Conservation (phyloP, 1,140 invertebrate species). For the Yoshiicerus persimilis region DNA sequence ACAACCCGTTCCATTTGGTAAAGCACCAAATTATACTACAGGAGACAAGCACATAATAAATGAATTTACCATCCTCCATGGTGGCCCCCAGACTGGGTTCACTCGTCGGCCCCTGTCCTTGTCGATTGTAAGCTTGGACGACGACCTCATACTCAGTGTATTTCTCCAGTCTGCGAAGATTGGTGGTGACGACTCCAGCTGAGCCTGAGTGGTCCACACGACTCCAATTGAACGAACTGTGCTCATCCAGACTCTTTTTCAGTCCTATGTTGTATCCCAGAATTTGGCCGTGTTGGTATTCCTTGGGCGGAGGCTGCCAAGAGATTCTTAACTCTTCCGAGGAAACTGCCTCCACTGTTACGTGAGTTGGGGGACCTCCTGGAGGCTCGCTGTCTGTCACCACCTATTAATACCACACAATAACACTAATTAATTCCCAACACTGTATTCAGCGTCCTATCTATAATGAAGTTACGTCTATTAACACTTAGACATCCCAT, state of each 20-base stretch:
- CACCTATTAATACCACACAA: conserved; percentile 49
- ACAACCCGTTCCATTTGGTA: not conserved
- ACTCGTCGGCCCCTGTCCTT: conserved; percentile 73
- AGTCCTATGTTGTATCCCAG: conserved; percentile 66
- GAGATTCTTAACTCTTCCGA: conserved; percentile 63
- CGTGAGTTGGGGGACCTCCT: conserved; percentile 60
- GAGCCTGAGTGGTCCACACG: not conserved
- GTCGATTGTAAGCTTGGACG: conserved; percentile 76
- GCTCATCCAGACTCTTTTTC: conserved; percentile 54
- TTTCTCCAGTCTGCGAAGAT: conserved; percentile 62
- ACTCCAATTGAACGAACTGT: conserved; percentile 31
- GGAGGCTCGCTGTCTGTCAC: conserved; percentile 67
- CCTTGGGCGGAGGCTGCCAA: conserved; percentile 63
- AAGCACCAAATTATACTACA: not conserved
- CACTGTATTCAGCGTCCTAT: too few relatives aligned
- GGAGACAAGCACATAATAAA: not conserved
- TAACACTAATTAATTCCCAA: conserved; percentile 1
- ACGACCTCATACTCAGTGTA: conserved; percentile 76
- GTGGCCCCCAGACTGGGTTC: conserved; percentile 63
- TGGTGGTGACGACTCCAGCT: not conserved
- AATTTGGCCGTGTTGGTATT: conserved; percentile 63
- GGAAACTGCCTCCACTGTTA: conserved; percentile 61
- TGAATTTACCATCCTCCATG: conserved; percentile 71
- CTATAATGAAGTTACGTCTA: too few relatives aligned
- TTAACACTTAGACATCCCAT: too few relatives aligned